A percentile compares a stretch with the other conserved stretches of the same genome.
Evolutionary conservation across 2,113 vertebrate species (phyloP).

Genomic region (Cyphomyrus discorhynchus): DNA sequence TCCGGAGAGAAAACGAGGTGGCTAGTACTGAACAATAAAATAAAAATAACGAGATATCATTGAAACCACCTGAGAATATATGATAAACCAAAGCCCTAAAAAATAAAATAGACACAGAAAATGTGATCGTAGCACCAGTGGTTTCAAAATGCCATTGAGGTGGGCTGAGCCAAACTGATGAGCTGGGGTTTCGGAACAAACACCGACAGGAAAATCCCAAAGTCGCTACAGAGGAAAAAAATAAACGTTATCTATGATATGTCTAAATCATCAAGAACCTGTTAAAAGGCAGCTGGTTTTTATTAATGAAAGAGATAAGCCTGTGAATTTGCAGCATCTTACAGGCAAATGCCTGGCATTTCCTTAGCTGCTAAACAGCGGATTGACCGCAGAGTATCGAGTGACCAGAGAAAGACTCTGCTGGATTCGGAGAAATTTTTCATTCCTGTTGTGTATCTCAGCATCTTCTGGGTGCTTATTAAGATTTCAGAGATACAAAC

Average conservation of each 20-base stretch:
- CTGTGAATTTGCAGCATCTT: neutral
- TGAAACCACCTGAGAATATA: neutral
- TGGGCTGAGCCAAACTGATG: neutral
- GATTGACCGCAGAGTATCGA: constrained; percentile 15
- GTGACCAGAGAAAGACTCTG: constrained; percentile 23
- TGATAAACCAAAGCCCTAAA: neutral
- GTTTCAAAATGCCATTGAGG: neutral
- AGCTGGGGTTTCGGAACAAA: neutral
- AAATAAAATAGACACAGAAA: neutral
- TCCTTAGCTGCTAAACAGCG: neutral
- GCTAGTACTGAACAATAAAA: neutral
- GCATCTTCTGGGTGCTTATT: constrained; percentile 75
- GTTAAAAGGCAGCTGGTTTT: neutral
- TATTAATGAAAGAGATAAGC: neutral
- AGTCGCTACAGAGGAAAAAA: neutral
- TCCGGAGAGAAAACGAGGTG: neutral
- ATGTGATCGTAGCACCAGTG: neutral
- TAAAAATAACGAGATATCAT: neutral
- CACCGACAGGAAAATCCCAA: neutral
- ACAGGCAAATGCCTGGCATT: neutral
- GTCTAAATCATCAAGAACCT: neutral
- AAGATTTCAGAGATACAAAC: constrained; percentile 95
- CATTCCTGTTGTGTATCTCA: constrained; percentile 36
- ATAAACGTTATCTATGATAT: neutral
- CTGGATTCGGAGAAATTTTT: constrained; percentile 6